Evolutionary conservation across 92 coral and sea anemone genomes (phyloP).

Genomic region (Galaxea fascicularis): DNA sequence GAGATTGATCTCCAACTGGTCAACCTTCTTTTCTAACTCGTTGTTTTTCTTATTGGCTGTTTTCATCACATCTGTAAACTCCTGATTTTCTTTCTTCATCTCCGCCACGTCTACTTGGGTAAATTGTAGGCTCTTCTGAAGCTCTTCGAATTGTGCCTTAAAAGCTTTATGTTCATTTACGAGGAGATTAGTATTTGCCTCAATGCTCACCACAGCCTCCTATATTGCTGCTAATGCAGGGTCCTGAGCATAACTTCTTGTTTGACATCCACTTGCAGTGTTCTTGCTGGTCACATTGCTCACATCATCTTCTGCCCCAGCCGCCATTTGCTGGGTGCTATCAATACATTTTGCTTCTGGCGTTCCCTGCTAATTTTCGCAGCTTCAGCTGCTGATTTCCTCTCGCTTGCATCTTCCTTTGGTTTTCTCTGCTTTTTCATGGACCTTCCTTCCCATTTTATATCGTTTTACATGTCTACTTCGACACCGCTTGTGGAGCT

Average conservation of each 20-base stretch:
- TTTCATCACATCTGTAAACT: not conserved
- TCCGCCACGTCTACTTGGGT: not conserved
- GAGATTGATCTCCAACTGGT: not conserved
- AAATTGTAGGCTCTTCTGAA: not conserved
- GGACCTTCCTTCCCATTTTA: too few species aligned
- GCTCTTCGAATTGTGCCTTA: not conserved
- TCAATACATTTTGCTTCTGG: not conserved
- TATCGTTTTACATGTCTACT: not conserved
- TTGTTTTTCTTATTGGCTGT: not conserved
- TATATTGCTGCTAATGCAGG: not conserved
- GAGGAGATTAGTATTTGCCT: not conserved
- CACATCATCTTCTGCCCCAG: not conserved
- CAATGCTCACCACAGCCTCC: not conserved
- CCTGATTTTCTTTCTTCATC: not conserved
- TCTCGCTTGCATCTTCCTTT: too few species aligned
- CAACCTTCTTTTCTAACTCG: not conserved
- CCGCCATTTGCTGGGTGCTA: not conserved
- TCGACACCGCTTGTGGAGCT: not conserved
- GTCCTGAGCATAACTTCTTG: not conserved
- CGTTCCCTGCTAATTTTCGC: not conserved
- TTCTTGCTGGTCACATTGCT: not conserved
- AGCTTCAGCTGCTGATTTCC: too few species aligned
- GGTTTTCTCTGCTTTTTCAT: too few species aligned
- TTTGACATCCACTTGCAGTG: too few species aligned
- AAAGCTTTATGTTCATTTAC: not conserved